Conservation (phyloP, 2,113 vertebrate species). For the Opisthocomus hoazin region DNA sequence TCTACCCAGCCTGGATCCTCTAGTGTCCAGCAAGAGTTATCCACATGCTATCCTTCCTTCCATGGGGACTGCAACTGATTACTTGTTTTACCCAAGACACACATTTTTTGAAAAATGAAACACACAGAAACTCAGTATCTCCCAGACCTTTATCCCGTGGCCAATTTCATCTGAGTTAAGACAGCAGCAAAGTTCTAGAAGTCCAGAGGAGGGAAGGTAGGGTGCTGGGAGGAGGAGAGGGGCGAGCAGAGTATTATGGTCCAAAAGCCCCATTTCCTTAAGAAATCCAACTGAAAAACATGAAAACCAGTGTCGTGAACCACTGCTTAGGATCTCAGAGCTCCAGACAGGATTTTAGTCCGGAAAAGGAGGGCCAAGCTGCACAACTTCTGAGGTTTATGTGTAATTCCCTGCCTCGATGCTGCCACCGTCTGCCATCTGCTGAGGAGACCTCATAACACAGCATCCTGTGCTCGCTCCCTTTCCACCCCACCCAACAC, state of each 20-base stretch:
- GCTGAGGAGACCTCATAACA: not conserved
- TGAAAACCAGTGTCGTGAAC: not conserved
- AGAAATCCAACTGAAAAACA: not conserved
- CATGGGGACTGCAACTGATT: too few species aligned
- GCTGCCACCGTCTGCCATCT: not conserved
- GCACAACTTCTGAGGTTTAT: not conserved
- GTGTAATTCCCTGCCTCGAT: not conserved
- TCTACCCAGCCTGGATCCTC: not conserved
- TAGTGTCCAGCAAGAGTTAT: not conserved
- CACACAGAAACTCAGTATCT: fast-evolving
- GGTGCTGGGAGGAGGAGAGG: fast-evolving
- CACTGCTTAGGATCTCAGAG: not conserved
- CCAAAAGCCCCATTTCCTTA: not conserved
- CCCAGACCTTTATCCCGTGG: not conserved
- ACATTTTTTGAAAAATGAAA: not conserved
- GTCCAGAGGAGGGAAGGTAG: not conserved
- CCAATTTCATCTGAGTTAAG: not conserved
- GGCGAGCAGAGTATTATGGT: not conserved
- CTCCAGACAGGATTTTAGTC: fast-evolving
- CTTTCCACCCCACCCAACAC: not conserved
- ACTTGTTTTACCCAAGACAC: not conserved
- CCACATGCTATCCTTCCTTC: not conserved
- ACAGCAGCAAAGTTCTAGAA: not conserved
- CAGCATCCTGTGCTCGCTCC: fast-evolving
- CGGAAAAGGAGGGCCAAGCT: not conserved